Base-by-base conservation (phyloP, 2,888 invertebrate genomes). In the Drosophila testacea region DNA sequence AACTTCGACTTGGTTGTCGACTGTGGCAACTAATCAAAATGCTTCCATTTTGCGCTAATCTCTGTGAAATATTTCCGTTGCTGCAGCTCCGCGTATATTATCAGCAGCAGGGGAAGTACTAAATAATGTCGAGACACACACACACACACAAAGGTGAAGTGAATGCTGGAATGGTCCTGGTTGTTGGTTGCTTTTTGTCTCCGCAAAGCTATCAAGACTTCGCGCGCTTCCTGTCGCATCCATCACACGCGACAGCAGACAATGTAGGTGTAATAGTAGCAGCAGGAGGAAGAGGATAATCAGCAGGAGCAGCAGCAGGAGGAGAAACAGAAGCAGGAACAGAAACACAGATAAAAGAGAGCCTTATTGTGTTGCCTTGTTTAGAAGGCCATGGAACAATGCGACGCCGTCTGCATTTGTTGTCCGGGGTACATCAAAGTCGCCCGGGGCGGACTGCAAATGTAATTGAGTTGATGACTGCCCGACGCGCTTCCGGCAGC, bases 401-500 rank as follows among this genome's bases (percentile, higher is more conserved):
- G 72, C 39, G 47, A 9, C 52, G 77, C 73, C 73, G 36, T 38
- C 56, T 68, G 69, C 77, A 77, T 62, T 74, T 77, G 73, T 66
- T 52, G 57, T 59, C 4, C 5, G 38, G 38, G 69, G 51, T 41
- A 56, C 63, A 63, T 72, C 72, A 64, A 69, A 61, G 68, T 67
- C 57, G 73, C 54, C 61, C 61, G 52, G 60, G 41, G 55, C 62
- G 66, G 69, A 78, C 72, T 60, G 70, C 64, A 69, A 81, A 82
- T 73, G 78, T 88, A 84, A 88, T 88, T 83, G 85, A 85, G 88
- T 84, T 85, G 88, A 83, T 79, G 83, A 73, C 83, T 80, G 71
- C 75, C 80, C 81, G 79, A 69, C 76, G 71, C 75, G 88, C 73
- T 80, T 88, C 84, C 80, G 88, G 74, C 77, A 78, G 73, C 79